A percentile compares a stretch with the other conserved stretches of the same genome.
Conservation (phyloP, 2,113 vertebrate genomes). For the Vidua macroura region DNA sequence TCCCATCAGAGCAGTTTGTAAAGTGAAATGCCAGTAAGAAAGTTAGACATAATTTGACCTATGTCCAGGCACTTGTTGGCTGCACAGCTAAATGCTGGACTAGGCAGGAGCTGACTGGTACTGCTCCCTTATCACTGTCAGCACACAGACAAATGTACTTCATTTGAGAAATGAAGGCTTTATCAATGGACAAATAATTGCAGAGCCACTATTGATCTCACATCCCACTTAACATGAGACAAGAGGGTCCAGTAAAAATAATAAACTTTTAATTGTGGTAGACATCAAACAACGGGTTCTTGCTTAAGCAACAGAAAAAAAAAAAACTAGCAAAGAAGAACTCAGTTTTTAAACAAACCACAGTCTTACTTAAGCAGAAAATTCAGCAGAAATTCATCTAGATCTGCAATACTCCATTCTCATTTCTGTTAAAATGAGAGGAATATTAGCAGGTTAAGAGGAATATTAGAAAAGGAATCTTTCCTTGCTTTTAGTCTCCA, state of each 20-base stretch:
- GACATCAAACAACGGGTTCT: neutral
- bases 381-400: neutral
- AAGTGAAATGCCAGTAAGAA: constrained; percentile 80
- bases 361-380: neutral
- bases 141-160: constrained; percentile 66
- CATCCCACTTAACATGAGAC: constrained; percentile 64
- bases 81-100: constrained; percentile 2
- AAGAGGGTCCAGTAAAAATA: constrained; percentile 69
- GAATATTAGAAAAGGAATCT: neutral
- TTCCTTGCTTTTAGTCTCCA: neutral
- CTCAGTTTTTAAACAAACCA: neutral
- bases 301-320: neutral
- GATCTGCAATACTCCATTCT: neutral
- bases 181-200: constrained; percentile 82
- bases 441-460: neutral
- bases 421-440: neutral
- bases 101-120: constrained; percentile 2
- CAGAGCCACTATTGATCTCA: constrained; percentile 74
- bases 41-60: constrained; percentile 74
- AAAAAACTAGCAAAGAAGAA: neutral
- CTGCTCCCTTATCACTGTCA: constrained; percentile 56
- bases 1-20: constrained; percentile 69
- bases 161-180: constrained; percentile 73
- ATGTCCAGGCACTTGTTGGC: constrained; percentile 68
- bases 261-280: constrained; percentile 62